Evolutionary conservation across 2,888 invertebrate genomes (phyloP).

Genomic region (Scaeva pyrastri): DNA sequence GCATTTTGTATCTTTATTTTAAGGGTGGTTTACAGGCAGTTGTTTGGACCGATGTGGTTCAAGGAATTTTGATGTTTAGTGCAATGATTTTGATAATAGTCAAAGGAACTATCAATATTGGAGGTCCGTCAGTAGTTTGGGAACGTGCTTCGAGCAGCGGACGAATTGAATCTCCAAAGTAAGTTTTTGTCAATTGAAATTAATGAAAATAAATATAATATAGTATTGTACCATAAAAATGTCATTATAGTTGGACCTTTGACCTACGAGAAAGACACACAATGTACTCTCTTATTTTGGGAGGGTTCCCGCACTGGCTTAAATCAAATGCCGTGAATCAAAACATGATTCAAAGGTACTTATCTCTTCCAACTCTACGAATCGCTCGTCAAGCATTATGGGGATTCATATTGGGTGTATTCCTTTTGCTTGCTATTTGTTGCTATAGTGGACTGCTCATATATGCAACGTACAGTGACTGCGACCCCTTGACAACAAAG

Average conservation of each 20-base stretch:
- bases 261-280: conserved; percentile 90
- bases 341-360: conserved; percentile 91
- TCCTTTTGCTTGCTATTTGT: conserved; percentile 90
- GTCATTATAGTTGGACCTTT: conserved; percentile 85
- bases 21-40: conserved; percentile 88
- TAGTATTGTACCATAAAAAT: background rate
- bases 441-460: conserved; percentile 94
- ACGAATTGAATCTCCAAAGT: conserved; percentile 87
- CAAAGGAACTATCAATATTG: conserved; percentile 88
- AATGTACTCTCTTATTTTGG: conserved; percentile 89
- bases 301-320: conserved; percentile 89
- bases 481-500: conserved; percentile 92
- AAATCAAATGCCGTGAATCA: conserved; percentile 90
- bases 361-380: conserved; percentile 88
- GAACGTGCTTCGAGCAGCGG: conserved; percentile 86
- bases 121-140: conserved; percentile 87
- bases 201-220: background rate
- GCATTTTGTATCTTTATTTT: background rate
- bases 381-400: conserved; percentile 85
- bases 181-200: conserved; percentile 77
- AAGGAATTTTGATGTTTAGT: conserved; percentile 88
- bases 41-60: conserved; percentile 90
- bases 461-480: conserved; percentile 92
- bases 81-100: conserved; percentile 88
- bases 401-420: conserved; percentile 91